phyloP scores from a whole-genome alignment of 2,888 invertebrate genomes.

The Ganaspis brasiliensis region DNA sequence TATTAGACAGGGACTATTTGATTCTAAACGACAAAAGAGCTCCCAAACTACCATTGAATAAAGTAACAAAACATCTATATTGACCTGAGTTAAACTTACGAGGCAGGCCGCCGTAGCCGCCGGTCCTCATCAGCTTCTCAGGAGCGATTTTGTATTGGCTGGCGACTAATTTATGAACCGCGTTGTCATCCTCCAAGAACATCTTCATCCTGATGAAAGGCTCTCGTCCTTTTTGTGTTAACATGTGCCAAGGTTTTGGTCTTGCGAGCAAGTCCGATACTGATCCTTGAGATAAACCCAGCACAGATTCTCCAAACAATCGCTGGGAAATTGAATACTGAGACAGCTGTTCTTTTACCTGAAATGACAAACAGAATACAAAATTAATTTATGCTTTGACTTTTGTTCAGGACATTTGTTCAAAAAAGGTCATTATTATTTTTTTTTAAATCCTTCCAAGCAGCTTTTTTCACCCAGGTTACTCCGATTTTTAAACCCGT shows the following conservation, averaged over 20 bases:
- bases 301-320: conserved; percentile 98
- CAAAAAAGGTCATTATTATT: too few species aligned
- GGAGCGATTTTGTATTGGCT: conserved; percentile 99
- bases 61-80: conserved; percentile 80
- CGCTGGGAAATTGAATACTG: conserved; percentile 99
- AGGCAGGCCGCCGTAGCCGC: conserved; percentile 93
- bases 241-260: conserved; percentile 99
- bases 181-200: conserved; percentile 97
- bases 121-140: conserved; percentile 97
- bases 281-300: conserved; percentile 97
- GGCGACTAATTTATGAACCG: conserved; percentile 96
- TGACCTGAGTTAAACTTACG: conserved; percentile 84
- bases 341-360: conserved; percentile 95
- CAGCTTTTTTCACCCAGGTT: too few species aligned
- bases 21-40: conserved; percentile 62
- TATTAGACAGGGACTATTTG: too few species aligned
- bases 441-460: too few species aligned
- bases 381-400: conserved; percentile 48
- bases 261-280: conserved; percentile 98
- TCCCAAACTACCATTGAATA: conserved; percentile 69
- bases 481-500: too few species aligned
- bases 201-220: conserved; percentile 99
- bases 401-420: not conserved
- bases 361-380: conserved; percentile 55
- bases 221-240: conserved; percentile 97